Conservation (phyloP, 2,888 invertebrate genomes). For the Drymonia ruficornis region DNA sequence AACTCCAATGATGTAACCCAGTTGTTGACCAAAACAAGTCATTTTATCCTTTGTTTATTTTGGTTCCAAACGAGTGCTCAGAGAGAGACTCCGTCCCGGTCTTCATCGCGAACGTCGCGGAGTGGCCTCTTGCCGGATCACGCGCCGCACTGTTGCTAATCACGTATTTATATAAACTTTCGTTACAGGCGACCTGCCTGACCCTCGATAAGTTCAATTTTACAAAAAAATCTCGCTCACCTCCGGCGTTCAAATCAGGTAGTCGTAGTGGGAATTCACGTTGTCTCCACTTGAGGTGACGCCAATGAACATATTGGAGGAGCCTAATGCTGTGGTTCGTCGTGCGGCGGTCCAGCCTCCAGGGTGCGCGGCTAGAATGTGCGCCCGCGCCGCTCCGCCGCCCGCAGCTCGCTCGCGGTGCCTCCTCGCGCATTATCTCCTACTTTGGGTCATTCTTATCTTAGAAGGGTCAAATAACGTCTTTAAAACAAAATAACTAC, state of each 20-base stretch:
- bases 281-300: slow-evolving; percentile 79
- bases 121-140: slow-evolving; percentile 9
- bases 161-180: slow-evolving; percentile 53
- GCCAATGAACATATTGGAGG: slow-evolving; percentile 81
- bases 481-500: slow-evolving; percentile 55
- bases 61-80: slow-evolving; percentile 11
- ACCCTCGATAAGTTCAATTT: slow-evolving; percentile 53
- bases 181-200: slow-evolving; percentile 35
- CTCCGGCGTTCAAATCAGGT: slow-evolving; percentile 75
- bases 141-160: slow-evolving; percentile 35
- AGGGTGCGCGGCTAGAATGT: slow-evolving; percentile 43
- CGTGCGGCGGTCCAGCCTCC: slow-evolving; percentile 49
- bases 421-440: slow-evolving; percentile 59
- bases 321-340: slow-evolving; percentile 27
- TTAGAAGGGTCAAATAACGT: slow-evolving; percentile 63
- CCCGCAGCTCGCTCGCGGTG: slow-evolving; percentile 43
- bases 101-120: slow-evolving; percentile 1
- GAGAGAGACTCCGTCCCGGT: slow-evolving; percentile 8
- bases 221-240: slow-evolving; percentile 52
- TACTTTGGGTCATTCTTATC: slow-evolving; percentile 70
- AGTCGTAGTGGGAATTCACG: slow-evolving; percentile 82
- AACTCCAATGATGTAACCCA: not conserved
- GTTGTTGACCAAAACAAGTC: not conserved
- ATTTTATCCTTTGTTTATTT: slow-evolving; percentile 2
- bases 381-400: slow-evolving; percentile 31